Percentiles rank a stretch among this genome's conserved stretches.
phyloP scores from a whole-genome alignment of 2,113 vertebrate genomes.

The Takifugu bimaculatus region DNA sequence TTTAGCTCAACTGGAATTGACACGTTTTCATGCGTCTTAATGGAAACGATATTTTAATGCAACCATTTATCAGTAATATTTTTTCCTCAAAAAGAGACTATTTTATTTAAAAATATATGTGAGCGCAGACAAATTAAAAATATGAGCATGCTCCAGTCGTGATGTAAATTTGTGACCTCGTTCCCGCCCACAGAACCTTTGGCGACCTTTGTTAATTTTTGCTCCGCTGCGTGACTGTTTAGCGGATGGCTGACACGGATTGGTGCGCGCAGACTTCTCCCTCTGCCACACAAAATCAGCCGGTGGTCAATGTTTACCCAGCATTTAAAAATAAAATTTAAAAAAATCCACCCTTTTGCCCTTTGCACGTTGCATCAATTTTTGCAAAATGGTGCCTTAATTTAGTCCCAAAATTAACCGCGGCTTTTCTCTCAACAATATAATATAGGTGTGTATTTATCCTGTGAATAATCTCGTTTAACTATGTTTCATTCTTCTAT shows the following conservation, averaged over 20 bases:
- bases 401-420: neutral
- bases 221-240: constrained; percentile 37
- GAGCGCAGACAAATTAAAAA: no score
- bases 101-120: no score
- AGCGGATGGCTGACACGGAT: constrained; percentile 53
- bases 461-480: neutral
- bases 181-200: constrained; percentile 13
- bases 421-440: no score
- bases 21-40: no score
- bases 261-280: constrained; percentile 32
- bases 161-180: constrained; percentile 17
- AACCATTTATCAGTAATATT: no score
- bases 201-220: constrained; percentile 59
- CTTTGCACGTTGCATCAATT: neutral
- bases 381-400: neutral
- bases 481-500: neutral
- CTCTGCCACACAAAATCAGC: constrained; percentile 9
- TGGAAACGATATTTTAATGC: no score
- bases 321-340: neutral
- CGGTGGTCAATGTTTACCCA: constrained; percentile 29
- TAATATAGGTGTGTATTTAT: no score
- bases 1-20: no score
- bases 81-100: neutral
- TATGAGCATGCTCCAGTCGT: no score
- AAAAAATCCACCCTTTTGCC: neutral